Conservation (phyloP, 2,888 invertebrate genomes). For the Eurois occulta region DNA sequence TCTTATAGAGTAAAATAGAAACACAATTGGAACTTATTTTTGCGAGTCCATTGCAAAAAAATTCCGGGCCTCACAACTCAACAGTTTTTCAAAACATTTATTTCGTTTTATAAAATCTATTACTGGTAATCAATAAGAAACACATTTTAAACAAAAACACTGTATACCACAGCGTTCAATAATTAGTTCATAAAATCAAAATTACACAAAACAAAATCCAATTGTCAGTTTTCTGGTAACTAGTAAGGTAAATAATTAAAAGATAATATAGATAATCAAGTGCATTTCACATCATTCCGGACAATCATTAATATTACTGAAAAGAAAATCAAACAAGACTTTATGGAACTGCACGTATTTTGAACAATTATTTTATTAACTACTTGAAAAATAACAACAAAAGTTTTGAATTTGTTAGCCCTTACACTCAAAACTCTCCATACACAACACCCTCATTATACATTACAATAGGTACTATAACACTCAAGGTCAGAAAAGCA, state of each 20-base stretch:
- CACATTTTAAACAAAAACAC: not conserved
- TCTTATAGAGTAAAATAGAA: too few relatives aligned
- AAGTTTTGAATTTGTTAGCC: constrained; percentile 11
- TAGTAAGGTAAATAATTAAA: not conserved
- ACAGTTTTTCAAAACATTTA: not conserved
- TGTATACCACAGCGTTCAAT: not conserved
- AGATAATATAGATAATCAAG: not conserved
- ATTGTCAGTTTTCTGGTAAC: not conserved
- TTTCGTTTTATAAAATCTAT: not conserved
- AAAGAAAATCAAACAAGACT: not conserved
- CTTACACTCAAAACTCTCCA: constrained; percentile 2
- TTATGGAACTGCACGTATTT: not conserved
- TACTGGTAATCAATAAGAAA: not conserved
- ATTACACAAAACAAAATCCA: not conserved
- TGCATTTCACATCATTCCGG: not conserved
- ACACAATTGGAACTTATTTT: too few relatives aligned
- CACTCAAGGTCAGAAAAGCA: constrained; percentile 47
- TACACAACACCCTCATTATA: constrained; percentile 36
- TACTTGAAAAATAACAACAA: not conserved
- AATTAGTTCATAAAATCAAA: too few relatives aligned
- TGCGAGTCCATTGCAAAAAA: not conserved
- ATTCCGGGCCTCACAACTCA: not conserved
- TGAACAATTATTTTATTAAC: not conserved
- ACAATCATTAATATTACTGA: not conserved
- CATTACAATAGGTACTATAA: constrained; percentile 38